Evolutionary conservation across 2,888 invertebrate genomes (phyloP).

Genomic region (Rotaria macrura): DNA sequence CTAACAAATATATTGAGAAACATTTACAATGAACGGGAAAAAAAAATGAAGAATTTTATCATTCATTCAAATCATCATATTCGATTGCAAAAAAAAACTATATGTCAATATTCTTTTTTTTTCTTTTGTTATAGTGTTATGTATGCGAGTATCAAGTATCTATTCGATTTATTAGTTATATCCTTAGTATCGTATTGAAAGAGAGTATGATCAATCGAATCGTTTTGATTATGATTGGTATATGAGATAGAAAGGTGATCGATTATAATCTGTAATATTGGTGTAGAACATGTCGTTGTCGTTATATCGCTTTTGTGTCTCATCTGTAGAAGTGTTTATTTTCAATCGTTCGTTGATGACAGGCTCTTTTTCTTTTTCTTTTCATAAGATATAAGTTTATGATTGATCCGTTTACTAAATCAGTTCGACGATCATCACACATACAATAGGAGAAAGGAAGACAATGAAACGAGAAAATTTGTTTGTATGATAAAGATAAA

Average conservation of each 20-base stretch:
- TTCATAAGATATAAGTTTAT: too few relatives aligned
- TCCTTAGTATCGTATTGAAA: background rate
- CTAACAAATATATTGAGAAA: background rate
- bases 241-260: background rate
- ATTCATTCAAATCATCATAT: background rate
- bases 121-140: background rate
- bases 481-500: too few relatives aligned
- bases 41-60: background rate
- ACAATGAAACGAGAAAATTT: too few relatives aligned
- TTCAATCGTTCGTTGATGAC: too few relatives aligned
- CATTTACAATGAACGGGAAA: background rate
- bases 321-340: background rate
- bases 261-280: slow-evolving; percentile 12
- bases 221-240: slow-evolving; percentile 5
- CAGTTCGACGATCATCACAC: too few relatives aligned
- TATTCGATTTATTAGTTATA: slow-evolving; percentile 11
- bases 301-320: background rate
- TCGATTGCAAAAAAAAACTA: background rate
- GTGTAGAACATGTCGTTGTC: slow-evolving; percentile 2
- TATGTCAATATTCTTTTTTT: background rate
- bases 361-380: too few relatives aligned
- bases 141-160: background rate
- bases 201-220: background rate
- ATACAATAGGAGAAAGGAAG: too few relatives aligned
- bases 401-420: too few relatives aligned